Evolutionary conservation across 2,797 vertebrate species (phyloP).

Genomic region (Parauchenoglanis punctatus): DNA sequence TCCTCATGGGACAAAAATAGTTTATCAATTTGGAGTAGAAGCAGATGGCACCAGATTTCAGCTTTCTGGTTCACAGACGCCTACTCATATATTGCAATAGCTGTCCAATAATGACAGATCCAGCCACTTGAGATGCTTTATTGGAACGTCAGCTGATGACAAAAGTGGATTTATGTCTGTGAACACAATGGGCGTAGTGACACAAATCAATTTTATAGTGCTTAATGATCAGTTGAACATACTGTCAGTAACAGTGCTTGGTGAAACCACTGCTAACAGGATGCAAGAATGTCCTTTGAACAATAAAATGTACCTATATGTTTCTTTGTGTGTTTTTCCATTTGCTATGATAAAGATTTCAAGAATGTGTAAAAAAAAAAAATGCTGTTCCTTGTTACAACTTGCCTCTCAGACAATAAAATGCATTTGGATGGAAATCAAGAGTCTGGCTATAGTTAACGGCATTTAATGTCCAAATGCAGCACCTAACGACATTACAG

Average conservation of each 20-base stretch:
- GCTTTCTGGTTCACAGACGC: not conserved
- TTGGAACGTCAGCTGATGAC: not conserved
- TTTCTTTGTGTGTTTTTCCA: not conserved
- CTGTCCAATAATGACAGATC: conserved; percentile 12
- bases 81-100: not conserved
- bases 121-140: conserved; percentile 2
- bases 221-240: not conserved
- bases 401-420: conserved; percentile 9
- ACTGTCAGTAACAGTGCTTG: not conserved
- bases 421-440: conserved; percentile 15
- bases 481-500: not conserved
- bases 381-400: conserved; percentile 8
- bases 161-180: not conserved
- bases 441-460: conserved; percentile 4
- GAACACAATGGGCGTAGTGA: not conserved
- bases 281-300: not conserved
- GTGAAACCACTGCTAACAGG: not conserved
- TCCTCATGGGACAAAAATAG: conserved; percentile 52
- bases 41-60: conserved; percentile 14
- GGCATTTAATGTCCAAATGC: not conserved
- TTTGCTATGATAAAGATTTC: not conserved
- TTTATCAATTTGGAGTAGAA: conserved; percentile 48
- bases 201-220: not conserved
- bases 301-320: not conserved
- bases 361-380: conserved; percentile 18